phyloP scores from a whole-genome alignment of 2,113 vertebrate genomes.

The Sturnira hondurensis region DNA sequence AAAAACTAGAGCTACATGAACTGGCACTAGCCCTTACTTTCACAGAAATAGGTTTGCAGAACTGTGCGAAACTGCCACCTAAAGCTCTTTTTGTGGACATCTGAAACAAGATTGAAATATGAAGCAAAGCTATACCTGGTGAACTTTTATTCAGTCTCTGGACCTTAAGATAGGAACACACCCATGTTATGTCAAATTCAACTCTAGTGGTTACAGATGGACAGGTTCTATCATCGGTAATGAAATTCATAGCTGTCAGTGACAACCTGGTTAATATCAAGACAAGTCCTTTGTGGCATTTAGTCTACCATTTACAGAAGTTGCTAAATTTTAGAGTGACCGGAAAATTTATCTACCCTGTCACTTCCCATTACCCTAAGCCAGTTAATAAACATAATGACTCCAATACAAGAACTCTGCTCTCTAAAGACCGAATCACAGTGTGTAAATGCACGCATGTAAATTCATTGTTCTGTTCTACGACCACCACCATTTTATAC shows the following conservation, averaged over 20 bases:
- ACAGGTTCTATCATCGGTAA: background rate
- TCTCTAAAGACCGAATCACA: background rate
- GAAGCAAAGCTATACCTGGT: background rate
- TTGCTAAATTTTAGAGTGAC: conserved; percentile 3
- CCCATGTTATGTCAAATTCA: conserved; percentile 14
- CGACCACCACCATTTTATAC: background rate
- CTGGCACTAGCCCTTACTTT: background rate
- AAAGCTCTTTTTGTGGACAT: background rate
- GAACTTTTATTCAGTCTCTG: background rate
- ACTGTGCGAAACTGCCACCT: background rate
- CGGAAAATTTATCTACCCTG: background rate
- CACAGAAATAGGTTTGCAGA: conserved; percentile 24
- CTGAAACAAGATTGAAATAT: background rate
- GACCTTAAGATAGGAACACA: conserved; percentile 17
- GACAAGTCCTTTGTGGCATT: background rate
- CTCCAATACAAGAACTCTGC: background rate
- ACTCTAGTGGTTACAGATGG: background rate
- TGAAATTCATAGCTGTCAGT: background rate
- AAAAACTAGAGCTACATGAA: background rate
- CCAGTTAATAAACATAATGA: background rate
- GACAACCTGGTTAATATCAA: background rate
- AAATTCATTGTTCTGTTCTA: background rate
- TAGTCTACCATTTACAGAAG: background rate
- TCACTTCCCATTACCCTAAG: background rate
- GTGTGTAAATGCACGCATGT: background rate